Percentiles rank a stretch among this genome's conserved stretches.
These are phyloP conservation scores for Contarinia nasturtii DNA, from an alignment of 1,140 invertebrate species.

Conservation along the genomic window DNA sequence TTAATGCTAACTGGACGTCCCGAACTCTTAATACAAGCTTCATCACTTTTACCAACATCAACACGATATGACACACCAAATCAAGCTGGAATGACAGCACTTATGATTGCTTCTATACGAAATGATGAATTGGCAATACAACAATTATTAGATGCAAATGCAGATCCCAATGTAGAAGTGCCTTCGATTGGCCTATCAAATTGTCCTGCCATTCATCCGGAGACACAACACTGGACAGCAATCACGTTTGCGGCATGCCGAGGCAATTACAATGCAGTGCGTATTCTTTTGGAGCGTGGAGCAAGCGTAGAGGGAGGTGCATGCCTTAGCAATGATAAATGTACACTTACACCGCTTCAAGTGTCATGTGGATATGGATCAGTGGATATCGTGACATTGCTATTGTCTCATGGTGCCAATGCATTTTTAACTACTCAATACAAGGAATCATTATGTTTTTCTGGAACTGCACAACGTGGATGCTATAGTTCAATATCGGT, in stretches of 20 bases:
- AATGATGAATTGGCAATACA: constrained; percentile 56
- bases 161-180: constrained; percentile 54
- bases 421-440: constrained; percentile 69
- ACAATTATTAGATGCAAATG: constrained; percentile 56
- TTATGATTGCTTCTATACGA: constrained; percentile 62
- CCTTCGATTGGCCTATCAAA: constrained; percentile 20
- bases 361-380: constrained; percentile 64
- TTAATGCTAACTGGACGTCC: constrained; percentile 53
- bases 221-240: constrained; percentile 61
- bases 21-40: constrained; percentile 59
- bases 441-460: constrained; percentile 67
- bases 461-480: constrained; percentile 61
- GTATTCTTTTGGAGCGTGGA: constrained; percentile 50
- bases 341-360: constrained; percentile 70
- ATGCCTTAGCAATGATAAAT: constrained; percentile 57
- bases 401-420: constrained; percentile 66
- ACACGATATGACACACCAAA: constrained; percentile 57
- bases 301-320: constrained; percentile 75
- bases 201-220: constrained; percentile 35
- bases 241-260: constrained; percentile 46
- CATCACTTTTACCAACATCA: constrained; percentile 48
- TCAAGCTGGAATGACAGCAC: constrained; percentile 53
- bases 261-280: constrained; percentile 32
- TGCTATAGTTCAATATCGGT: constrained; percentile 74
- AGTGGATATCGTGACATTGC: constrained; percentile 55